Percentiles rank a stretch among this genome's conserved stretches.
phyloP scores from a whole-genome alignment of 2,113 vertebrate genomes.

The Asarcornis scutulata region DNA sequence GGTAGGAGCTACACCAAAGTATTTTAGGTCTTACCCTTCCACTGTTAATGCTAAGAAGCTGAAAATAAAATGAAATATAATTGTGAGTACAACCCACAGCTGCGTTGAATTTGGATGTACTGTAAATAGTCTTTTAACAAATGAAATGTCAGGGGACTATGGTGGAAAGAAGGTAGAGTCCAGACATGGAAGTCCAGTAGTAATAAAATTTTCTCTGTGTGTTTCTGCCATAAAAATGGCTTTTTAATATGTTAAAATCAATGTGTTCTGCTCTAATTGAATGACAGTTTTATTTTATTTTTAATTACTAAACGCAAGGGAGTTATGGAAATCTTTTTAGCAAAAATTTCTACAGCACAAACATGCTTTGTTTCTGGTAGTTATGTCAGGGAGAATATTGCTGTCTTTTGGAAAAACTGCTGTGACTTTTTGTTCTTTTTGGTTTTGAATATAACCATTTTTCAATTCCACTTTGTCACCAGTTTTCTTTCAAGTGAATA shows the following conservation, averaged over 20 bases:
- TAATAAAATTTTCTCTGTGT: not conserved
- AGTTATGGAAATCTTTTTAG: not conserved
- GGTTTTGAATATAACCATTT: not conserved
- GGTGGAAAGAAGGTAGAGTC: not conserved
- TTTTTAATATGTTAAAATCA: not conserved
- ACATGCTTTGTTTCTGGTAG: not conserved
- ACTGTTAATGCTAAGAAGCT: not conserved
- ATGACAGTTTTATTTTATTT: not conserved
- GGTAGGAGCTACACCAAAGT: not conserved
- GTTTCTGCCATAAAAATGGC: not conserved
- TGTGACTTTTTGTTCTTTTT: not conserved
- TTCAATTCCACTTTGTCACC: not conserved
- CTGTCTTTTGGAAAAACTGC: not conserved
- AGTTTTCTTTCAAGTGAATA: not conserved
- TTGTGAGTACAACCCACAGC: not conserved
- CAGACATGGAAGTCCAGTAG: not conserved
- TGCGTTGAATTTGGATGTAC: not conserved
- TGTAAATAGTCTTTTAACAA: not conserved
- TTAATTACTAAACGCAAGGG: not conserved
- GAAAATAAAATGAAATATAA: not conserved
- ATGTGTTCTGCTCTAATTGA: not conserved
- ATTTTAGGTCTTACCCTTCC: not conserved
- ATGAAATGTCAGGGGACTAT: accelerated
- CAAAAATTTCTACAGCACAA: not conserved
- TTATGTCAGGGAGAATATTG: not conserved